A percentile compares a stretch with the other conserved stretches of the same genome.
phyloP scores from a whole-genome alignment of 2,888 invertebrate species.

The Tipula vernalis region DNA sequence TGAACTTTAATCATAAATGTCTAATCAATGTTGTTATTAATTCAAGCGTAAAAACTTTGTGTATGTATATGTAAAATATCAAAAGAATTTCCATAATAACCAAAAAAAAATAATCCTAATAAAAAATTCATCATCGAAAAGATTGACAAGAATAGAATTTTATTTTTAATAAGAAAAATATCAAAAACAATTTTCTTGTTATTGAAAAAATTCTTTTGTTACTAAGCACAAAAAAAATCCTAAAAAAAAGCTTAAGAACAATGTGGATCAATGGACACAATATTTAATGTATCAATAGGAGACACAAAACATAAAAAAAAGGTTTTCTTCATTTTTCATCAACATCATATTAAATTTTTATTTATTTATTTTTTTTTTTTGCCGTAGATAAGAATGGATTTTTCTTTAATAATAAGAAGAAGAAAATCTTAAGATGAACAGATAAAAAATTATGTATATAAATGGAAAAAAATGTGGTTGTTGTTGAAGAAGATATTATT shows the following conservation, averaged over 20 bases:
- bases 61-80: background rate
- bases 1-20: background rate
- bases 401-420: background rate
- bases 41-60: background rate
- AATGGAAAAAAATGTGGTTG: background rate
- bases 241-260: background rate
- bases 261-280: background rate
- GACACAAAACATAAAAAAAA: background rate
- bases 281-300: background rate
- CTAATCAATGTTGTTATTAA: background rate
- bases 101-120: background rate
- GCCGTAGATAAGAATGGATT: background rate
- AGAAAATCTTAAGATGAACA: background rate
- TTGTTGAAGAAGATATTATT: background rate
- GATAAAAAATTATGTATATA: background rate
- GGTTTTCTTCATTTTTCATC: background rate
- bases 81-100: background rate
- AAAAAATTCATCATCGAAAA: background rate
- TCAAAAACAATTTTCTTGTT: background rate
- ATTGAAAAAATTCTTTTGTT: background rate
- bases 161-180: background rate
- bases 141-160: constrained; percentile 4
- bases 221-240: background rate
- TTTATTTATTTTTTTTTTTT: background rate
- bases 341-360: background rate